phyloP scores from a whole-genome alignment of 1,140 invertebrate species.

The Drosophila santomea region DNA sequence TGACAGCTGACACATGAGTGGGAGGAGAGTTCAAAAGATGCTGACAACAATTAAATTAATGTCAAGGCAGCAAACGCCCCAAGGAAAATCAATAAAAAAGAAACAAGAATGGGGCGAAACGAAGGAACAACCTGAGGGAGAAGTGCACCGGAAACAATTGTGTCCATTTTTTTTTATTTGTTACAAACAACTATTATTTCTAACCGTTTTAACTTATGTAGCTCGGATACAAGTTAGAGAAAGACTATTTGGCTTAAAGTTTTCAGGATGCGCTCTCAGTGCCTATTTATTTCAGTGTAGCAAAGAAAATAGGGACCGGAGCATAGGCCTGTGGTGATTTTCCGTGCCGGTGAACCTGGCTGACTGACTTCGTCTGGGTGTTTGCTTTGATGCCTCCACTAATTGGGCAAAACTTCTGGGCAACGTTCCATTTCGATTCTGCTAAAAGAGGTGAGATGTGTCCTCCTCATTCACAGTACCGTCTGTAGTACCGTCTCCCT shows the following conservation, averaged over 20 bases:
- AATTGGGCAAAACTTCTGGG: slow-evolving; percentile 72
- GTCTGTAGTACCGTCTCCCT: not conserved
- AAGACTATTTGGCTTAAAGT: not conserved
- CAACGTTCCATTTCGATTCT: slow-evolving; percentile 28
- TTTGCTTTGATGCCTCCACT: slow-evolving; percentile 50
- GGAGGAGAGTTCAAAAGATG: slow-evolving; percentile 72
- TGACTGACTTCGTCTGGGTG: slow-evolving; percentile 37
- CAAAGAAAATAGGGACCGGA: slow-evolving; percentile 1
- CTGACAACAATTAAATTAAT: slow-evolving; percentile 83
- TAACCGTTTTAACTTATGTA: too few species aligned
- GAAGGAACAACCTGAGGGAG: slow-evolving; percentile 35
- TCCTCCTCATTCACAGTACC: slow-evolving; percentile 19
- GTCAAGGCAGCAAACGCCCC: slow-evolving; percentile 61
- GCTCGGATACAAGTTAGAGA: too few species aligned
- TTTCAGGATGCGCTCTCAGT: too few species aligned
- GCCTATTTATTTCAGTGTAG: not conserved
- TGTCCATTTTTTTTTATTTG: not conserved
- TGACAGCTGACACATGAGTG: slow-evolving; percentile 56
- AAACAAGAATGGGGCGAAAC: slow-evolving; percentile 21
- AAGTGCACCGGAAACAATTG: not conserved
- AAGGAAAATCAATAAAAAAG: slow-evolving; percentile 65
- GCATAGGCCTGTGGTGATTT: slow-evolving; percentile 57
- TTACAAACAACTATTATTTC: too few species aligned
- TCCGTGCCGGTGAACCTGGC: slow-evolving; percentile 69
- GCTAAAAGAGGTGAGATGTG: slow-evolving; percentile 46